Conservation (phyloP, 2,888 invertebrate genomes). For the Ypsolopha sequella region DNA sequence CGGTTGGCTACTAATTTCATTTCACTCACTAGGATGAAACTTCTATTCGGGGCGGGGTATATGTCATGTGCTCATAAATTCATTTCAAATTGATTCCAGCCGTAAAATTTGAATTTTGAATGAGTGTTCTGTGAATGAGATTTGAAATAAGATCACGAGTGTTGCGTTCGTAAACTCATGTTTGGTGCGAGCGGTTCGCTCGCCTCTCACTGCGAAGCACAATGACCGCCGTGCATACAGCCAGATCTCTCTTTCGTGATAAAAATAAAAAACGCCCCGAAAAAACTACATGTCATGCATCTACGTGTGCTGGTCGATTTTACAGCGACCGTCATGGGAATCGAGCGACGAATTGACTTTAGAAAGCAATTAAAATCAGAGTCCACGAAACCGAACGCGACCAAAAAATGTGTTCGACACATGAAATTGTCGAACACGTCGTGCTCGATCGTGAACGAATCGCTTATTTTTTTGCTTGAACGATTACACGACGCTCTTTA, state of each 20-base stretch:
- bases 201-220: conserved; percentile 45
- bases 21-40: conserved; percentile 15
- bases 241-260: conserved; percentile 56
- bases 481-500: conserved; percentile 19
- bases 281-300: conserved; percentile 70
- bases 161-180: conserved; percentile 29
- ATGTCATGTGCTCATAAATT: conserved; percentile 4
- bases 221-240: conserved; percentile 56
- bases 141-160: conserved; percentile 59
- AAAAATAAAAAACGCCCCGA: conserved; percentile 55
- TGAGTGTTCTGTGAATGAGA: conserved; percentile 51
- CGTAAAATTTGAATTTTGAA: conserved; percentile 64
- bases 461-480: conserved; percentile 18
- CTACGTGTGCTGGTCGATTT: conserved; percentile 68
- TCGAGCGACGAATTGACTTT: conserved; percentile 60
- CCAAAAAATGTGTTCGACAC: conserved; percentile 50
- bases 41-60: background rate
- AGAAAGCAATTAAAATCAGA: conserved; percentile 66
- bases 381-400: conserved; percentile 38
- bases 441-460: conserved; percentile 26
- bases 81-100: conserved; percentile 46
- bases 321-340: conserved; percentile 67
- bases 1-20: conserved; percentile 36
- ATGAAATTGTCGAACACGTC: conserved; percentile 34
- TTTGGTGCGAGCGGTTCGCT: background rate